Conservation (phyloP, 2,888 invertebrate species). For the Ormyrus thymus region DNA sequence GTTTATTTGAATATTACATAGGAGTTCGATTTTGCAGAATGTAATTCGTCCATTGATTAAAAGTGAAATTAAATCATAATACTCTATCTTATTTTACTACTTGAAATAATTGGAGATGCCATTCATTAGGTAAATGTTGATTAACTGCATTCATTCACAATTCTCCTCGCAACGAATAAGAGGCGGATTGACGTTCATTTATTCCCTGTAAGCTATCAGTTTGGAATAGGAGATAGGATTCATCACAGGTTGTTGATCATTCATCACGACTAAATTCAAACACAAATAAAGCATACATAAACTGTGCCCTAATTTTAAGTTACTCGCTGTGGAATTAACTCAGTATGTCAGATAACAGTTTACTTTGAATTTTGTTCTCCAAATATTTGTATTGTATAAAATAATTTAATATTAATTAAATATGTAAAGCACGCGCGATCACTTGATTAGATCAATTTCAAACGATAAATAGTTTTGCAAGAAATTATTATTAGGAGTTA, state of each 20-base stretch:
- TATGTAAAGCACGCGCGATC: neutral
- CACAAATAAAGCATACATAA: conserved; percentile 1
- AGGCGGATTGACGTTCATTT: neutral
- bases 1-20: too few relatives aligned
- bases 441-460: neutral
- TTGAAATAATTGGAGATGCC: too few relatives aligned
- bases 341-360: neutral
- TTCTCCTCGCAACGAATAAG: conserved; percentile 5
- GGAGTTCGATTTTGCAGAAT: too few relatives aligned
- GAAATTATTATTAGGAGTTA: too few relatives aligned
- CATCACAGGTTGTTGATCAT: conserved; percentile 15
- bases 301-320: neutral
- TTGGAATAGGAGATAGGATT: conserved; percentile 20
- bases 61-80: too few relatives aligned
- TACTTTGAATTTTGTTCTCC: too few relatives aligned
- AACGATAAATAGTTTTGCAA: too few relatives aligned
- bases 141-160: neutral
- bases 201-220: conserved; percentile 6
- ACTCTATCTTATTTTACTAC: too few relatives aligned
- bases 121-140: neutral
- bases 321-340: neutral
- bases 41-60: too few relatives aligned
- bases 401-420: too few relatives aligned
- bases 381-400: too few relatives aligned
- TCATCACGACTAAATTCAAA: conserved; percentile 15